Base-by-base conservation (phyloP, 2,113 vertebrate species). In the Stomatorhinus ivindoensis region DNA sequence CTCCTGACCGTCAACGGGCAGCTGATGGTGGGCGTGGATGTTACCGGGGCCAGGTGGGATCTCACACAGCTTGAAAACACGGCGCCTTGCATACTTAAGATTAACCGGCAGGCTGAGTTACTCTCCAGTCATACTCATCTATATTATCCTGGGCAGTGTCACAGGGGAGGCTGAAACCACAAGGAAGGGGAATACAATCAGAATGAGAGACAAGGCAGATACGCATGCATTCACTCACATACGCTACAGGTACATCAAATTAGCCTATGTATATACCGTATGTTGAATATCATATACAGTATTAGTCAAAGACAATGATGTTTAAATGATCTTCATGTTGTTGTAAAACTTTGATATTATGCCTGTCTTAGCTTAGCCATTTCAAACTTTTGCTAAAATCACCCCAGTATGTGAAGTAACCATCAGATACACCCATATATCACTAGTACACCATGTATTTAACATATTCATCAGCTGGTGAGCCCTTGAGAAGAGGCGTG, bases 11-110 rank as follows among this genome's bases (percentile, higher is more conserved):
- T 99, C 89, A 99, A 99, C 0, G 98, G 98, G 0, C 98, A 99
- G 92, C 93, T 99, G 89, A 99, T 99, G 98, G 97, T 99, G 0
- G 98, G 98, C 0, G 98, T 99, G 1, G 97, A 99, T 0, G 97
- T 99, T 92, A 95, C 93, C 0, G 98, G 98, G 91, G 98, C 98
- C 24, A 99, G 98, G 98, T 99, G 95, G 94, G 95, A 86, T 9
- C 80, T 21, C 31, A 50, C 48, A 42, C 35, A 42, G n/a, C 61
- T 61, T 15, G 69, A 15, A 17, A 73, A 73, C 11, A 35, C 10
- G 27, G 27, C 27, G 1, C 31, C 69, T 76, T 39, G 69, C 69
- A 39, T 76, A 35, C 15, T 39, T 76, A 4, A 6, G 11, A 19
- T 76, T 76, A 42, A 76, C 31, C 0, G 35, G 6, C 35, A 27